Conservation (phyloP, 2,888 invertebrate genomes). For the Agonopterix heracliana region DNA sequence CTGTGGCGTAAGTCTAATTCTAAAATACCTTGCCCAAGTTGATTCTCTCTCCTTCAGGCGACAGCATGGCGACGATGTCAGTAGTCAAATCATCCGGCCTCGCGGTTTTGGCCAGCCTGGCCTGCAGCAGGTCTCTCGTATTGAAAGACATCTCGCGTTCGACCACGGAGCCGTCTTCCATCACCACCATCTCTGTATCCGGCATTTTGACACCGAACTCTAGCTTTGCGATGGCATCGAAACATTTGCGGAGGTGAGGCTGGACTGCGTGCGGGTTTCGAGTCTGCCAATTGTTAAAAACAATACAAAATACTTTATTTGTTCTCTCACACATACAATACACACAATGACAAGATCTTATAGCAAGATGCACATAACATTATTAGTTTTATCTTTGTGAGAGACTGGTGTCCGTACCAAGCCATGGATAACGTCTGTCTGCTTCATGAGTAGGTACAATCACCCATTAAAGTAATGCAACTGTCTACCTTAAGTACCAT, state of each 20-base stretch:
- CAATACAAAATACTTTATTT: too few relatives aligned
- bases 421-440: too few relatives aligned
- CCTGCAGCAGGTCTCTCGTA: slow-evolving; percentile 57
- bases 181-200: slow-evolving; percentile 69
- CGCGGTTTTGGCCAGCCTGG: slow-evolving; percentile 53
- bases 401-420: too few relatives aligned
- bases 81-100: slow-evolving; percentile 78
- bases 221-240: slow-evolving; percentile 86
- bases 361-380: too few relatives aligned
- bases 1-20: too few relatives aligned
- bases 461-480: too few relatives aligned
- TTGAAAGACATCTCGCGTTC: slow-evolving; percentile 62
- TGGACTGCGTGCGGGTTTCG: slow-evolving; percentile 93
- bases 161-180: slow-evolving; percentile 66
- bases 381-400: too few relatives aligned
- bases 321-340: too few relatives aligned
- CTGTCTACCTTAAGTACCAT: too few relatives aligned
- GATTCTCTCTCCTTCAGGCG: slow-evolving; percentile 91
- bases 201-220: slow-evolving; percentile 82
- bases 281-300: slow-evolving; percentile 72
- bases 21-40: slow-evolving; percentile 80
- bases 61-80: slow-evolving; percentile 92
- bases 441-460: too few relatives aligned
- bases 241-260: slow-evolving; percentile 92
- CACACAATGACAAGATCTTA: too few relatives aligned